Base-by-base conservation (phyloP, 2,113 vertebrate genomes). In the Propithecus coquereli region DNA sequence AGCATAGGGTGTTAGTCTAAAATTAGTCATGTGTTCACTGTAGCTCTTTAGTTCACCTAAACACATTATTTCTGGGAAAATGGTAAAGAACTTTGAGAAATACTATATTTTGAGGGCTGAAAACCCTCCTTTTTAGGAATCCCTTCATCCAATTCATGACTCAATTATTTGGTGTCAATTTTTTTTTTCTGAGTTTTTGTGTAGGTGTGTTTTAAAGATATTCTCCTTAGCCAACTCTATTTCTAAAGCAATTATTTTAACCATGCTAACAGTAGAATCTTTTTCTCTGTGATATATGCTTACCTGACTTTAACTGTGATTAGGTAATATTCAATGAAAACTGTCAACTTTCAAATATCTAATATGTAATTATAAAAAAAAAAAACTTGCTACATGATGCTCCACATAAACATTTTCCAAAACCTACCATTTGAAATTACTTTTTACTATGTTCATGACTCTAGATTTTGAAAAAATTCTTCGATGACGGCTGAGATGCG, bases 401-500 rank as follows among this genome's bases (percentile, higher is more conserved):
- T 95, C 93, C 97, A 97, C 37, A 32, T 77, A 97, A 96, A 98
- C 90, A 84, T 98, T 97, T 97, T 90, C 80, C 27, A 18, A 95
- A 97, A 98, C 96, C 87, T 85, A 96, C 92, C 92, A 95, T 97
- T 98, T 96, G 96, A 98, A 98, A 98, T 98, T 97, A 96, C 97
- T 96, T 98, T 97, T 96, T 97, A 92, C 98, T 98, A 85, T 98
- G 97, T 98, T 97, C 18, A 3, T 61, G 91, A 97, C 94, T 98
- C 92, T 97, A 96, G 98, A 97, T 97, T 98, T 98, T 97, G 97
- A 98, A 98, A 97, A 91, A 97, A 98, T 93, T 91, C 96, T 98
- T 98, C 97, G 94, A 37, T 97, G 98, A 96, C 94, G 97, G 97
- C 96, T 86, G 92, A 98, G 98, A 96, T 84, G 71, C 98, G 97